Base-by-base conservation (phyloP, 2,113 vertebrate species). In the Suricata suricatta region DNA sequence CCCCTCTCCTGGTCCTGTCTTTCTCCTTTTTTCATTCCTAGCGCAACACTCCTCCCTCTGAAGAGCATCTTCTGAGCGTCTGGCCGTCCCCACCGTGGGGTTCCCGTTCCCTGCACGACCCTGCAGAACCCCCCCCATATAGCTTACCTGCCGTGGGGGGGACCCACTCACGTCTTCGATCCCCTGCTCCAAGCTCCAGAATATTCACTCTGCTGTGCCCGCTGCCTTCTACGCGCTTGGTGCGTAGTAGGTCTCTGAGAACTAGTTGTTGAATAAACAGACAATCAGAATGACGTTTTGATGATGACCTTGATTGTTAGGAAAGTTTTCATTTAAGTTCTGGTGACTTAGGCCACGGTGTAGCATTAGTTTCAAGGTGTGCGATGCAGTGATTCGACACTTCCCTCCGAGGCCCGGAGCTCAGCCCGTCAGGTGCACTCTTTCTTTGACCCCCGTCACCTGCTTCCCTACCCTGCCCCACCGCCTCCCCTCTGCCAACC, bases 81-180 rank as follows among this genome's bases (percentile, higher is more conserved):
- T 16, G 15, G 33, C 64, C 44, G 21, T 87, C 21, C 13, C 31
- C 38, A 5, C 60, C 19, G 0, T 10, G 0, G 2, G 94, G 21
- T 33, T 44, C 80, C 25, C 2, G n/a, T 11, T 0, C 12, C 27
- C 52, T 5, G 25, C 1, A 0, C 1, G 0, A 27, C 19, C 10
- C 25, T 38, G 10, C 25, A 19, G 57, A 81, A 2, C 19, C 33
- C 1, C 4, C 3, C 50, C 35, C 25, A 1, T 11, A 7, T 60
- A 8, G 41, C 9, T 33, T 27, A 52, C 15, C 64, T 17, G 2
- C 19, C 13, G 3, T 25, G 8, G 41, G 21, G 41, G 21, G 0
- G 27, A 5, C 6, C 74, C 9, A 54, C 14, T 25, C 35, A 6
- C 0, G 0, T 3, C 44, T 10, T 5, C 25, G 25, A 15, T 54